Conservation (phyloP, 2,113 vertebrate species). For the Sclerurus mexicanus region DNA sequence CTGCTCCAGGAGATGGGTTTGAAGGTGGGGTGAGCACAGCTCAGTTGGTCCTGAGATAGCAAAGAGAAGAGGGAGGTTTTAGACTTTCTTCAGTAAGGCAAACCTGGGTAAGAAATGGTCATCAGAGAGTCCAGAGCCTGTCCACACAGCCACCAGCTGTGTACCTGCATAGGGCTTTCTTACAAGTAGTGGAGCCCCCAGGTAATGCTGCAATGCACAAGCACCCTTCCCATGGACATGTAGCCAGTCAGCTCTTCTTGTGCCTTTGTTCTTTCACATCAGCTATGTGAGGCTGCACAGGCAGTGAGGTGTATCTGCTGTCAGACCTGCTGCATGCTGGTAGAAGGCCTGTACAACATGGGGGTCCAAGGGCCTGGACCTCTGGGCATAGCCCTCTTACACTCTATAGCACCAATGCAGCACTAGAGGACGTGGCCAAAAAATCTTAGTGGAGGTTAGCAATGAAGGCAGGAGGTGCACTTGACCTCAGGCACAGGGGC, state of each 20-base stretch:
- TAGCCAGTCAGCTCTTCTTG: accelerated
- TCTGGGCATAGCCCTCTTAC: not conserved
- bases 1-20: not conserved
- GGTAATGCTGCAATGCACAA: not conserved
- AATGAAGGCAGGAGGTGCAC: not conserved
- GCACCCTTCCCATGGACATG: not conserved
- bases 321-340: not conserved
- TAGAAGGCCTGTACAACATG: not conserved
- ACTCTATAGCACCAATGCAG: not conserved
- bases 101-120: not conserved
- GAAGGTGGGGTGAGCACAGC: not conserved
- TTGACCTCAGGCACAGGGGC: not conserved
- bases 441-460: not conserved
- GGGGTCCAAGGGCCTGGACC: not conserved
- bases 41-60: not conserved
- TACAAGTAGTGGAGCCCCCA: not conserved
- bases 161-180: not conserved
- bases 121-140: not conserved
- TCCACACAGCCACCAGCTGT: not conserved
- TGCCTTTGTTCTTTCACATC: not conserved
- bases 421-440: not conserved
- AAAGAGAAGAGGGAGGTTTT: not conserved
- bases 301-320: not conserved
- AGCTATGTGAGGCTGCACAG: not conserved
- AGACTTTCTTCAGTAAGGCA: not conserved